Evolutionary conservation across 1,140 invertebrate genomes (phyloP).

Genomic region (Drosophila melanica): DNA sequence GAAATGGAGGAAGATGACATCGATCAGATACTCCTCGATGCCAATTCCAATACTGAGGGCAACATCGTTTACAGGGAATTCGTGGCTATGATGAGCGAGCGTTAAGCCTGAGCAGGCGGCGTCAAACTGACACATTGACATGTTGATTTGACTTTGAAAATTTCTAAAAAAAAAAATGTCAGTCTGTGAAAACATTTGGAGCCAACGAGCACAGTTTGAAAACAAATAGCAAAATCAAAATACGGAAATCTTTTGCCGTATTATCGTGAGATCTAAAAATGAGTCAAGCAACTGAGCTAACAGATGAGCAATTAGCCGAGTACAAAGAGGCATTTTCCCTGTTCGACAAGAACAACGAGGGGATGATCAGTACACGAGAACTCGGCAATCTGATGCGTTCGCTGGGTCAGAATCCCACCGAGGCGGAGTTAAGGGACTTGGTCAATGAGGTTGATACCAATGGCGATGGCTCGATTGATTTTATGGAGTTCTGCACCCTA

Average conservation of each 20-base stretch:
- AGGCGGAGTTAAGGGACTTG: constrained; percentile 57
- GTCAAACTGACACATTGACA: neutral
- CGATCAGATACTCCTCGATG: constrained; percentile 58
- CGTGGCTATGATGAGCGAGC: constrained; percentile 47
- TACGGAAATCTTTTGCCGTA: constrained; percentile 2
- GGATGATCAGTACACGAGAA: constrained; percentile 95
- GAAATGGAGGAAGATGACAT: constrained; percentile 51
- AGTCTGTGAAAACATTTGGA: constrained; percentile 8
- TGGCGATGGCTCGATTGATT: constrained; percentile 50
- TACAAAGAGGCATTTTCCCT: constrained; percentile 86
- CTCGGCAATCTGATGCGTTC: constrained; percentile 94
- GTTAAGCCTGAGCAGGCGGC: constrained; percentile 23
- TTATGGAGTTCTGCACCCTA: constrained; percentile 53
- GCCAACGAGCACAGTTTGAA: neutral
- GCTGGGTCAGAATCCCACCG: constrained; percentile 60
- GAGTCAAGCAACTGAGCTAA: constrained; percentile 24
- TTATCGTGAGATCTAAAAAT: constrained; percentile 4
- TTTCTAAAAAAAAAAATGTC: neutral
- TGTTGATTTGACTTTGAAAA: neutral
- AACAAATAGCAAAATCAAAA: too few relatives aligned
- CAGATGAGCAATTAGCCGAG: constrained; percentile 67
- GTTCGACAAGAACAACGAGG: constrained; percentile 97
- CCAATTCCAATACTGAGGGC: constrained; percentile 56
- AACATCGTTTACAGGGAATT: constrained; percentile 64
- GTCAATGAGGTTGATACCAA: constrained; percentile 52